Evolutionary conservation across 2,888 invertebrate species (phyloP), one percentile per base, ranked within the genome.

Genomic region (Hydriomena furcata): DNA sequence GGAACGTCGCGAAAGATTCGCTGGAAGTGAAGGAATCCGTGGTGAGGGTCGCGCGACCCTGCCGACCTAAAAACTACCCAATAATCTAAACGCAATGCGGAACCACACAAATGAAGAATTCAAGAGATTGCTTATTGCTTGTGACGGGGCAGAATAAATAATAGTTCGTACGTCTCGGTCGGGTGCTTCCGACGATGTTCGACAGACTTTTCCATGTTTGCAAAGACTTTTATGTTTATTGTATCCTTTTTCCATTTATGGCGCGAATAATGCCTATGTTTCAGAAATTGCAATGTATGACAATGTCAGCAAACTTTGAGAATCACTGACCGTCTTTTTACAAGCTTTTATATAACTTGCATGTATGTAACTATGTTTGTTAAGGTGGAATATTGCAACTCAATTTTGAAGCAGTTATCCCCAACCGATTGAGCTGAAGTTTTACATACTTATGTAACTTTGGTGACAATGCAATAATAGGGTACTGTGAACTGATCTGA

Each of bases 21-120:
- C 68, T 62, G 63, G 47, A 66, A 71, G 68, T 61, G 65, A 71
- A 71, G 65, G 70, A 76, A 79, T 77, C 66, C 63, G 55, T 64
- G 64, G 60, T 60, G 55, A 66, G 70, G 70, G 69, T 72, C 73
- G 73, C 68, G 60, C 58, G 69, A 71, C 71, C 71, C 69, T 56
- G 52, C 55, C 55, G 69, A 66, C 71, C 73, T 70, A 65, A 67
- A 76, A 76, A 73, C 69, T 71, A 69, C 61, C 67, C 73, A 71
- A 74, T 73, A 75, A 76, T 72, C 65, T 66, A 65, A 71, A 66
- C 60, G 73, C 75, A 76, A 77, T 76, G 77, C 75, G 78, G 77
- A 78, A 79, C 71, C 67, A 55, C 56, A 68, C 73, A 71, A 73
- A 74, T 72, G 72, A 75, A 67, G 64, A 73, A 73, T 73, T 71